Base-by-base conservation (phyloP, 1,140 invertebrate species). In the Drosophila nasuta region DNA sequence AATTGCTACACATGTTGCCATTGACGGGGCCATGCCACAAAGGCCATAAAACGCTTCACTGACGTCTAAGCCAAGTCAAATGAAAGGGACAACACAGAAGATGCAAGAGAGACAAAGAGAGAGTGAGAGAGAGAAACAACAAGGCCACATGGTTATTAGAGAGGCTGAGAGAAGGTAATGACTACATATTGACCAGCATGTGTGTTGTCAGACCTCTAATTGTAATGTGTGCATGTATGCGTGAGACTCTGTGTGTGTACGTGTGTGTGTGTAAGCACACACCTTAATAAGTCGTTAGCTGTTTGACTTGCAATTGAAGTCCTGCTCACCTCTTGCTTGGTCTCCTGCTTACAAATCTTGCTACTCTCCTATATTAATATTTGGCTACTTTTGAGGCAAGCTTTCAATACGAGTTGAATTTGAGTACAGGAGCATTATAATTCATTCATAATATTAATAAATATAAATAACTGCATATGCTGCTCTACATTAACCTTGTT, bases 1-100 rank as follows among this genome's bases (percentile, higher is more conserved):
- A 82, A 82, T 86, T 82, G 79, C 60, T 60, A 67, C 52, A 68
- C 68, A 77, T 77, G 68, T 67, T 82, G 68, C 60, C 71, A 79
- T 86, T 82, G 81, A 77, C 64, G 60, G 62, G 45, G 35, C 46
- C 54, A 38, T 28, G 45, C 59, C 73, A 80, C 73, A 73, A 87
- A 74, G 72, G 57, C 66, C 71, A 70, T 71, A 68, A 79, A 81
- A 64, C 60, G 75, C 79, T 75, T 81, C 51, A 79, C 54, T 58
- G 81, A 65, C 17, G n/a, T 33, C 11, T 28, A 11, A 20, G 52
- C n/a, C 38, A 56, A 28, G 28, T 52, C 51, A 8, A 56, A 48
- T 13, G 54, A 41, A 51, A 45, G 5, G 2, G 20, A 25, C 20
- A 25, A 25, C 15, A 10, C 2, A 30, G 10, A 35, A 30, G 51